Base-by-base conservation (phyloP, 2,113 vertebrate species). In the Chascanopsetta lugubris region DNA sequence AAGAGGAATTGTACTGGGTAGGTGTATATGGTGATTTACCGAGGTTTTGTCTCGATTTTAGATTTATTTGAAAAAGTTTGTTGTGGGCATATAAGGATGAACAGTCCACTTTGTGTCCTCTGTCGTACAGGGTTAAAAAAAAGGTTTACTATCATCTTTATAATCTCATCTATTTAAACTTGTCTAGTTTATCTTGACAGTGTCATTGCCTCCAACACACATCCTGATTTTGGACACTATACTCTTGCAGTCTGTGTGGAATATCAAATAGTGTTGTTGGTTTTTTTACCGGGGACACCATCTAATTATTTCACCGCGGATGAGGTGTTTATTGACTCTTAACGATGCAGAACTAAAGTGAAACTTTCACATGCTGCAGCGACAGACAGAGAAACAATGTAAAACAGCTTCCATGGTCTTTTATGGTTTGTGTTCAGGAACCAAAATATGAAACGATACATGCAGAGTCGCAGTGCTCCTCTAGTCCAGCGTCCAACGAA, bases 301-400 rank as follows among this genome's bases (percentile, higher is more conserved):
- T 49, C 25, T 25, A 7, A 50, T 17, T 26, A 25, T 17, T n/a
- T 27, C 38, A 42, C 17, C 13, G 47, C 9, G 15, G 25, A 25
- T 26, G 18, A n/a, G 38, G 17, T n/a, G 17, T 42, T 40, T 12
- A 40, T 40, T 17, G 15, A 6, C 38, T 40, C n/a, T 40, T n/a
- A 40, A 40, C 38, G n/a, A 17, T 40, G 38, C 1, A 17, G n/a
- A 17, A n/a, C 38, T 40, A 32, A 51, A 76, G 40, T 66, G 26
- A 21, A 49, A 57, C 18, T 36, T 18, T 47, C 47, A 60, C 53
- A 46, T 34, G 43, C 27, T 12, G 18, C 20, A 2, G 11, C 61
- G 49, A 62, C 18, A 61, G 57, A 34, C 38, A 40, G 26, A n/a
- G n/a, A n/a, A n/a, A n/a, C n/a, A n/a, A n/a, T n/a, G n/a, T n/a